Conservation (phyloP, 2,797 vertebrate species). For the Antennarius maculatus region DNA sequence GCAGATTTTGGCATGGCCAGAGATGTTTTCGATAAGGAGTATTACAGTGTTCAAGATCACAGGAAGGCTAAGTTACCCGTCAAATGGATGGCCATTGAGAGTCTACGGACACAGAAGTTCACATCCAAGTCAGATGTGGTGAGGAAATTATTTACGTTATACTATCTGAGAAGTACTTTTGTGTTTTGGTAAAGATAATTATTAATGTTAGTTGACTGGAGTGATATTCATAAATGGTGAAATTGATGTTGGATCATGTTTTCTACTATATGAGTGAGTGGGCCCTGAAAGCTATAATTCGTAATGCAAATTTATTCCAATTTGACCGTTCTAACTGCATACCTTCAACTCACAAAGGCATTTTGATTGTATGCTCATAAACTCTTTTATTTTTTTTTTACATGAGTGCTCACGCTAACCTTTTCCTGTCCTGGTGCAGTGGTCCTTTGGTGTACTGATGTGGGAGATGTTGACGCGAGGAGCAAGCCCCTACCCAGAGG, state of each 20-base stretch:
- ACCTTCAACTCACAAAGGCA: too few species aligned
- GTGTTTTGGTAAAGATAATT: too few species aligned
- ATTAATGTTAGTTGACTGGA: too few species aligned
- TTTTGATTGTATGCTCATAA: too few species aligned
- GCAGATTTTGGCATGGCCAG: conserved; percentile 97
- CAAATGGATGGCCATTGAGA: conserved; percentile 99
- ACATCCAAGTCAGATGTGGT: conserved; percentile 98
- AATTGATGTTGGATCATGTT: too few species aligned
- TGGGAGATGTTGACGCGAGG: conserved; percentile 98
- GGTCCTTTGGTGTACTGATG: conserved; percentile 96
- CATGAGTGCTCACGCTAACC: background rate
- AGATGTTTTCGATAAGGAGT: conserved; percentile 94
- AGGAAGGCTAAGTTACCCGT: conserved; percentile 91
- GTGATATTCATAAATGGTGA: too few species aligned
- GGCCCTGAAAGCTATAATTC: too few species aligned
- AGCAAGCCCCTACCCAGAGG: conserved; percentile 90
- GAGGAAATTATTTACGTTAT: conserved; percentile 30
- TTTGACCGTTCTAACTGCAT: too few species aligned
- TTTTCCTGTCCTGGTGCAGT: conserved; percentile 77
- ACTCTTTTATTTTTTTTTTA: too few species aligned
- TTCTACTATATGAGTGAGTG: too few species aligned
- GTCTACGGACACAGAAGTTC: conserved; percentile 96
- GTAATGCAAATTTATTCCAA: too few species aligned
- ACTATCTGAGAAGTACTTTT: too few species aligned
- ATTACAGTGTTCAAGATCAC: conserved; percentile 92